phyloP scores from a whole-genome alignment of 2,797 vertebrate genomes.

The Oreochromis grahami region DNA sequence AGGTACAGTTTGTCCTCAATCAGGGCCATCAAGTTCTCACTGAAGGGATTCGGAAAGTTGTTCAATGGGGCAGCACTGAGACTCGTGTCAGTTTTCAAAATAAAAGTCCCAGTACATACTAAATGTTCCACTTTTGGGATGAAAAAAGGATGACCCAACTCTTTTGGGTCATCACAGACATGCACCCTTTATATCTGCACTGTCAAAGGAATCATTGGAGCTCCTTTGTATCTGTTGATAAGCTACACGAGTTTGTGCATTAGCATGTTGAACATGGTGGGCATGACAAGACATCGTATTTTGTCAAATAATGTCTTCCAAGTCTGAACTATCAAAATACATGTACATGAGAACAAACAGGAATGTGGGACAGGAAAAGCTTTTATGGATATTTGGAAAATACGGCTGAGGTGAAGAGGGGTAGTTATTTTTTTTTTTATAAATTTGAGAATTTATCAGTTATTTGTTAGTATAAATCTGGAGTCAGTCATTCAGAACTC shows the following conservation, averaged over 20 bases:
- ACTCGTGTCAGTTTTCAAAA: not conserved
- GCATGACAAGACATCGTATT: not conserved
- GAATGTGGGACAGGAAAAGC: not conserved
- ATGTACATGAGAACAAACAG: not conserved
- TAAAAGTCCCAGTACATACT: rapidly evolving
- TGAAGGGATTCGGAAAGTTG: not conserved
- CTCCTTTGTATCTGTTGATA: not conserved
- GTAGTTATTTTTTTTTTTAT: not conserved
- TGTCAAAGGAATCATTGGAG: not conserved
- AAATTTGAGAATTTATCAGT: not conserved
- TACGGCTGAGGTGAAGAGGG: not conserved
- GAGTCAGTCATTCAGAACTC: not conserved
- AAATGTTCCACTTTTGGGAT: not conserved
- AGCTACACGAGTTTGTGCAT: not conserved
- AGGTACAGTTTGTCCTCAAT: constrained; percentile 76
- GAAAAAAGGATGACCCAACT: not conserved
- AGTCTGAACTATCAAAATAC: not conserved
- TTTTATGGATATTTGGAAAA: not conserved
- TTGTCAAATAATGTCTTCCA: not conserved
- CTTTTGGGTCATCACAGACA: not conserved
- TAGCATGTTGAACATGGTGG: not conserved
- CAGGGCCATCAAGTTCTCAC: not conserved
- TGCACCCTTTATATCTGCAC: not conserved
- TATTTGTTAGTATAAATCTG: not conserved
- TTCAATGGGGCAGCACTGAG: not conserved